These are phyloP conservation scores for Panthera tigris DNA, from an alignment of 2,113 vertebrate genomes.

Conservation along the genomic window DNA sequence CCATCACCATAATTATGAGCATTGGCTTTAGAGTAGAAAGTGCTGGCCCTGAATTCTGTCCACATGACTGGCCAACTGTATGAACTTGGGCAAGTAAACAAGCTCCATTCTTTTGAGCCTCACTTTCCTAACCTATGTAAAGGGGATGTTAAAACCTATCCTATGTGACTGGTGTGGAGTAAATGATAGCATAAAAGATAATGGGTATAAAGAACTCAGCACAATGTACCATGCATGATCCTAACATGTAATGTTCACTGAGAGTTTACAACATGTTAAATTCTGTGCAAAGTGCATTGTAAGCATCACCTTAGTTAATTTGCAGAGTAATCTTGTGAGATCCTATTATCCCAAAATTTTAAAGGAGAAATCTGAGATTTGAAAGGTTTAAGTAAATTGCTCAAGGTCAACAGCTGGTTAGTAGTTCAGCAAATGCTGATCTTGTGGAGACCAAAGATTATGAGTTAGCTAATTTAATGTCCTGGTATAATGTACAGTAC, in stretches of 20 bases:
- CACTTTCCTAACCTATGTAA: background rate
- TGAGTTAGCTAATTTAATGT: background rate
- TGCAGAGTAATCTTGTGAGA: conserved; percentile 22
- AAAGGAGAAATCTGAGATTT: conserved; percentile 30
- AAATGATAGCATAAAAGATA: background rate
- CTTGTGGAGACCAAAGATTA: background rate
- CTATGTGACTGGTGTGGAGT: background rate
- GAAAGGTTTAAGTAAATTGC: conserved; percentile 34
- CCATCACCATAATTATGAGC: background rate
- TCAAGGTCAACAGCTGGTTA: background rate
- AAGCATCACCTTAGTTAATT: conserved; percentile 14
- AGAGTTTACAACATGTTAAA: background rate
- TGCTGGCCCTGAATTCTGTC: background rate
- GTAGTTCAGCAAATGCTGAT: background rate
- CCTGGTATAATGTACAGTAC: background rate
- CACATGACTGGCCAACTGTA: background rate
- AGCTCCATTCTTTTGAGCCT: background rate
- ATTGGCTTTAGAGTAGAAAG: background rate
- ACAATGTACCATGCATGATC: background rate
- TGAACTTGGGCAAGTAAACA: background rate
- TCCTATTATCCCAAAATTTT: conserved; percentile 25
- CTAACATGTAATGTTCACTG: background rate
- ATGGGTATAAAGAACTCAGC: background rate
- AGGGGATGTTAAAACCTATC: background rate
- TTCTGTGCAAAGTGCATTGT: background rate